Percentiles rank a stretch among this genome's conserved stretches.
These are phyloP conservation scores for Sigmodon hispidus DNA, from an alignment of 2,113 vertebrate genomes.

Conservation along the genomic window DNA sequence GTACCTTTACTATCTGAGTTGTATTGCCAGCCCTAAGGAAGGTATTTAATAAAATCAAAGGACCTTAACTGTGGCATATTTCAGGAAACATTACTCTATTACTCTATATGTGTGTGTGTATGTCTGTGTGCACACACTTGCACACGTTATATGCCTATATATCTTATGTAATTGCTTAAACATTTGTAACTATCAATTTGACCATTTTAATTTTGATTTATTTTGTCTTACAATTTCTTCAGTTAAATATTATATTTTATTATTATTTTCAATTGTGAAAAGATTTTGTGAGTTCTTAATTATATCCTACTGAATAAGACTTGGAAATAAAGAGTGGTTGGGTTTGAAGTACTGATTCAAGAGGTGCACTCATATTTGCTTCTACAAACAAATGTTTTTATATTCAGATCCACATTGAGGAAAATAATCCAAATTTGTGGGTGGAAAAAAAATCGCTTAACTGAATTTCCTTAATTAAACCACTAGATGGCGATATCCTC, in stretches of 20 bases:
- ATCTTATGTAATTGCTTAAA: conserved; percentile 1
- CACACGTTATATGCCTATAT: not conserved
- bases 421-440: not conserved
- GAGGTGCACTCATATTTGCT: not conserved
- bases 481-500: conserved; percentile 78
- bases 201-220: conserved; percentile 41
- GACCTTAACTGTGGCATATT: not conserved
- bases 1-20: too few relatives aligned
- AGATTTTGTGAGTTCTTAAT: not conserved
- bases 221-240: not conserved
- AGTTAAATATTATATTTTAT: conserved; percentile 11
- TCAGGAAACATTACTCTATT: not conserved
- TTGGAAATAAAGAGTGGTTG: not conserved
- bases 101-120: too few relatives aligned
- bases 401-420: not conserved
- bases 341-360: not conserved
- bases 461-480: conserved; percentile 57
- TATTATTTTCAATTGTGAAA: conserved; percentile 48
- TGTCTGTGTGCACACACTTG: too few relatives aligned
- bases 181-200: not conserved
- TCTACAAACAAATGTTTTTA: conserved; percentile 6
- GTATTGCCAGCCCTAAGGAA: not conserved
- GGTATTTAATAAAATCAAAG: conserved; percentile 22
- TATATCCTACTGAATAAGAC: not conserved
- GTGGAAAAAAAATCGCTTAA: not conserved